These are phyloP conservation scores for Halichondria panicea DNA, from an alignment of 37 sponge, comb jelly and placozoan genomes.

Conservation along the genomic window DNA sequence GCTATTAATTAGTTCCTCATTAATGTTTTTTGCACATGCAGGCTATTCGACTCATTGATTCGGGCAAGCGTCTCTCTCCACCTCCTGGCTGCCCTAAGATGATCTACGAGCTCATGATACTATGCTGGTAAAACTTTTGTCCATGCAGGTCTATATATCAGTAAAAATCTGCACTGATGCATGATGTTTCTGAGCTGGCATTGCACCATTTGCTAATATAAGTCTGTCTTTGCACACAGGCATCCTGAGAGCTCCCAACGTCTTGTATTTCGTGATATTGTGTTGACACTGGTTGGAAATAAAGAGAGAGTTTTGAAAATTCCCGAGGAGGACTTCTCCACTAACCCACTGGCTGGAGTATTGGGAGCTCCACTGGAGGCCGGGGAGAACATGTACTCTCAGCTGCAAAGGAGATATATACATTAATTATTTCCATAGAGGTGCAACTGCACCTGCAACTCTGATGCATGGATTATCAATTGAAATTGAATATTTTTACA, in stretches of 20 bases:
- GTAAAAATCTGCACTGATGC: background rate
- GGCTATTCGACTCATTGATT: constrained; percentile 34
- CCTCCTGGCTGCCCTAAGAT: constrained; percentile 73
- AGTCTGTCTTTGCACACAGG: background rate
- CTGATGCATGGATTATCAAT: too few relatives aligned
- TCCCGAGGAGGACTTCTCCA: constrained; percentile 11
- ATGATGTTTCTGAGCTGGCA: background rate
- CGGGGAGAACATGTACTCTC: constrained; percentile 41
- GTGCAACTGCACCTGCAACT: too few relatives aligned
- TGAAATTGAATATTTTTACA: too few relatives aligned
- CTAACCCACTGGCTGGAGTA: constrained; percentile 15
- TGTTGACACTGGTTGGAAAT: constrained; percentile 8
- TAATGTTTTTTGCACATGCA: background rate
- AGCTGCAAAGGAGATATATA: constrained; percentile 47
- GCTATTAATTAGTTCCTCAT: background rate
- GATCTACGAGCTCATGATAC: constrained; percentile 68
- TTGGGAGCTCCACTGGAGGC: constrained; percentile 48
- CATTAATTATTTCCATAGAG: too few relatives aligned
- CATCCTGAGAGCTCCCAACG: constrained; percentile 14
- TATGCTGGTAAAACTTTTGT: constrained; percentile 76
- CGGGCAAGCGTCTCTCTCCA: constrained; percentile 57
- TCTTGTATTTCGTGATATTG: constrained; percentile 15
- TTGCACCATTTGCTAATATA: background rate
- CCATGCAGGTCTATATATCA: background rate
- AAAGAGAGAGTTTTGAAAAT: constrained; percentile 3